These are phyloP conservation scores for Ophonus ardosiacus DNA, from an alignment of 2,888 invertebrate genomes.

Conservation along the genomic window DNA sequence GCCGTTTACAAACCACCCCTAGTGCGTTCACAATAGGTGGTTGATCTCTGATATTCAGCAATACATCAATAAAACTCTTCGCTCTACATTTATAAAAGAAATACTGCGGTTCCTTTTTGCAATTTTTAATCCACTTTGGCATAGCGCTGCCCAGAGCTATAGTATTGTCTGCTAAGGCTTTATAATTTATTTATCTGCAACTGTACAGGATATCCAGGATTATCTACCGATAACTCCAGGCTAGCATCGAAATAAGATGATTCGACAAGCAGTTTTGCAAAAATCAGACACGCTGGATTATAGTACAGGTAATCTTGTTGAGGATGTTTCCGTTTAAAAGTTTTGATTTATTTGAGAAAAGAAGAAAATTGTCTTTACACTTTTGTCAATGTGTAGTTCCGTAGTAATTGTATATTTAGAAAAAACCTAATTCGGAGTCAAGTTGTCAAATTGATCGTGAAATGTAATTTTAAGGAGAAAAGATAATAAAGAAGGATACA, in stretches of 20 bases:
- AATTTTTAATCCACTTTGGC: slow-evolving; percentile 35
- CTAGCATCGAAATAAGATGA: slow-evolving; percentile 2
- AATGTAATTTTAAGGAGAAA: too few relatives aligned
- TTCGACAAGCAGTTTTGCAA: slow-evolving; percentile 40
- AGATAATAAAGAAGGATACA: too few relatives aligned
- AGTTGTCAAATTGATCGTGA: too few relatives aligned
- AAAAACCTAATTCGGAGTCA: too few relatives aligned
- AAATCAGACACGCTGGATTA: slow-evolving; percentile 12
- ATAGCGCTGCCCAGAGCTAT: not conserved
- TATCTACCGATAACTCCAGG: slow-evolving; percentile 29
- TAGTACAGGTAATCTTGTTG: not conserved
- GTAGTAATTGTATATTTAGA: too few relatives aligned
- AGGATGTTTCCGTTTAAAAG: not conserved
- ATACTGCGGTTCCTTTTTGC: not conserved
- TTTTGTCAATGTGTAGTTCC: too few relatives aligned
- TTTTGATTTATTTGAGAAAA: not conserved
- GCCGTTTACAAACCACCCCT: not conserved
- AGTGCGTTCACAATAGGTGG: not conserved
- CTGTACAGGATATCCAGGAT: slow-evolving; percentile 47
- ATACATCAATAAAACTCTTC: not conserved
- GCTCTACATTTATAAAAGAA: not conserved
- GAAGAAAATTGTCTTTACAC: too few relatives aligned
- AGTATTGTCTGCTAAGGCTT: slow-evolving; percentile 15
- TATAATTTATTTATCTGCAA: slow-evolving; percentile 51
- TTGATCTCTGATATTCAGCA: not conserved